phyloP scores from a whole-genome alignment of 2,113 vertebrate species.

The human (Homo sapiens) region DNA sequence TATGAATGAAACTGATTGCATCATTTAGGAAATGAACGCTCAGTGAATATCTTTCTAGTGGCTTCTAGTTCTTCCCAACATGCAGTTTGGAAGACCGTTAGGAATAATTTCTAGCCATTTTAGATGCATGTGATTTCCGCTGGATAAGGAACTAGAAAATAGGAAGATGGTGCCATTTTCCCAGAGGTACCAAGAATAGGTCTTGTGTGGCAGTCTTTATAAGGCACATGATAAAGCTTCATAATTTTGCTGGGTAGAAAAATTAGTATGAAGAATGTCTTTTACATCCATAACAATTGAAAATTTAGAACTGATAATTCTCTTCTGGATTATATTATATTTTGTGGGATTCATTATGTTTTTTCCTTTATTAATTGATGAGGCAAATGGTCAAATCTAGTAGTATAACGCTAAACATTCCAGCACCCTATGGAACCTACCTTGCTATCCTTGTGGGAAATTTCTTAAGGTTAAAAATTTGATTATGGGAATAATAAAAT shows the following conservation, averaged over 20 bases:
- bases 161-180: background rate
- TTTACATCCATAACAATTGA: background rate
- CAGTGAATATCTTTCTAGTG: background rate
- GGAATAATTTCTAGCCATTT: background rate
- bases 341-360: background rate
- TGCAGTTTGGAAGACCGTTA: background rate
- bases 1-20: background rate
- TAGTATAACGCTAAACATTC: background rate
- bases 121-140: background rate
- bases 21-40: background rate
- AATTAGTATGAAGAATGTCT: background rate
- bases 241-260: background rate
- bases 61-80: background rate
- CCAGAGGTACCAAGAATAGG: background rate
- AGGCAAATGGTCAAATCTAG: background rate
- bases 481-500: background rate
- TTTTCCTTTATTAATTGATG: slow-evolving; percentile 24
- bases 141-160: background rate
- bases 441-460: background rate
- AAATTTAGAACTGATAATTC: slow-evolving; percentile 2
- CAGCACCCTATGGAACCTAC: background rate
- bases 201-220: background rate
- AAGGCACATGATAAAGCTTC: background rate
- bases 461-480: slow-evolving; percentile 35
- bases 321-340: background rate